phyloP scores from a whole-genome alignment of 2,797 vertebrate species.

The Tragopan temminckii region DNA sequence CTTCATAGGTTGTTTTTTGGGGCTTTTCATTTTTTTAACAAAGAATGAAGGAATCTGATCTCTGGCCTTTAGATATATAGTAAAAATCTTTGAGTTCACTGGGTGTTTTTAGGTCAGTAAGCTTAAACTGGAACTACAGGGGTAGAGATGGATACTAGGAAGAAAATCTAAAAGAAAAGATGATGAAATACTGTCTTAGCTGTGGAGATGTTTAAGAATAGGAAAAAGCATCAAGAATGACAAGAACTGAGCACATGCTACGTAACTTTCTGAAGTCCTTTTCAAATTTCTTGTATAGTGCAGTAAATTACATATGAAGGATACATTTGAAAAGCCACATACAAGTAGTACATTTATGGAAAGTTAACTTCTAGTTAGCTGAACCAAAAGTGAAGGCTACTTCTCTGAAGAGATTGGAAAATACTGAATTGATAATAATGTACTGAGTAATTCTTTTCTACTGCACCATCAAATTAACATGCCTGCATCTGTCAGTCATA shows the following conservation, averaged over 20 bases:
- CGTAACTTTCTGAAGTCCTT: not conserved
- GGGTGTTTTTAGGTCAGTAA: not conserved
- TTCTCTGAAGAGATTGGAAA: constrained; percentile 19
- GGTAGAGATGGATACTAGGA: not conserved
- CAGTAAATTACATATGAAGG: not conserved
- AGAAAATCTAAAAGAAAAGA: not conserved
- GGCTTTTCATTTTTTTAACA: not conserved
- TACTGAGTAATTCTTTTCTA: constrained; percentile 65
- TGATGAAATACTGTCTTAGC: not conserved
- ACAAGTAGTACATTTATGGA: not conserved
- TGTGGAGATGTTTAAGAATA: not conserved
- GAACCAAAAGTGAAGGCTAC: not conserved
- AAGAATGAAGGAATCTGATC: not conserved
- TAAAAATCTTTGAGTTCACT: not conserved
- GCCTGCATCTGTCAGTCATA: constrained; percentile 68
- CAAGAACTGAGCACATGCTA: not conserved
- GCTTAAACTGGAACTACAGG: not conserved
- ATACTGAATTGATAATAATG: constrained; percentile 24
- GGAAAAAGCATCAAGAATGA: not conserved
- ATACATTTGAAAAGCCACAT: not conserved
- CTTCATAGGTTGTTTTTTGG: not conserved
- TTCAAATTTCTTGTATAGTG: not conserved
- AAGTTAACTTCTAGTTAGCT: constrained; percentile 5
- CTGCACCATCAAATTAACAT: constrained; percentile 53
- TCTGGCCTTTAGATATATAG: not conserved